phyloP scores from a whole-genome alignment of 2,888 invertebrate genomes.

The Dilophus febrilis region DNA sequence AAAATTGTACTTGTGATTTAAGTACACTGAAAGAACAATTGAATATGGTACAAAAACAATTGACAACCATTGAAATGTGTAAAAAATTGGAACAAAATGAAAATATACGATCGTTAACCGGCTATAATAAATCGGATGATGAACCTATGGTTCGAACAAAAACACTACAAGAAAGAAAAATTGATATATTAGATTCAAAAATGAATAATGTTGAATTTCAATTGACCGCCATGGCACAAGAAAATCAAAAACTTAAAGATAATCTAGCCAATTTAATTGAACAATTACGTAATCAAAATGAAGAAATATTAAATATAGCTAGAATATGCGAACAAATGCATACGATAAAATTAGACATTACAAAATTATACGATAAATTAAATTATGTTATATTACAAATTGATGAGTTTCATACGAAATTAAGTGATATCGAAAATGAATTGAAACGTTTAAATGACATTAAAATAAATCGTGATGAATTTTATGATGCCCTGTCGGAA shows the following conservation, averaged over 20 bases:
- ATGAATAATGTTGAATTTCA: slow-evolving; percentile 5
- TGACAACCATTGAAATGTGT: too few relatives aligned
- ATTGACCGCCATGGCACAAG: slow-evolving; percentile 6
- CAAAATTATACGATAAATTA: too few relatives aligned
- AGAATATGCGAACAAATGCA: too few relatives aligned
- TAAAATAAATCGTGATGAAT: slow-evolving; percentile 53
- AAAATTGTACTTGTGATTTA: neutral
- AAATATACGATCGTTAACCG: too few relatives aligned
- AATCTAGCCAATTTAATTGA: slow-evolving; percentile 2
- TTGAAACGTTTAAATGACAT: slow-evolving; percentile 34
- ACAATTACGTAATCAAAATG: neutral
- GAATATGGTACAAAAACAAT: too few relatives aligned
- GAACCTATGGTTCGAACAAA: too few relatives aligned
- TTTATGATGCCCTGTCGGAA: slow-evolving; percentile 53
- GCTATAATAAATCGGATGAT: too few relatives aligned
- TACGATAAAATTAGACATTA: too few relatives aligned
- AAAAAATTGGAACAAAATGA: too few relatives aligned
- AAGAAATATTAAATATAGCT: too few relatives aligned
- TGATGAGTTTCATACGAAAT: neutral
- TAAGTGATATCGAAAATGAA: slow-evolving; percentile 4
- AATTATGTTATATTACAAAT: too few relatives aligned
- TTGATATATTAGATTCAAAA: slow-evolving; percentile 7
- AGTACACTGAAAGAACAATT: too few relatives aligned
- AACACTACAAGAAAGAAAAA: neutral
- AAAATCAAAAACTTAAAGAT: neutral